These are phyloP conservation scores for Manis javanica DNA, from an alignment of 2,797 vertebrate species.

Conservation along the genomic window DNA sequence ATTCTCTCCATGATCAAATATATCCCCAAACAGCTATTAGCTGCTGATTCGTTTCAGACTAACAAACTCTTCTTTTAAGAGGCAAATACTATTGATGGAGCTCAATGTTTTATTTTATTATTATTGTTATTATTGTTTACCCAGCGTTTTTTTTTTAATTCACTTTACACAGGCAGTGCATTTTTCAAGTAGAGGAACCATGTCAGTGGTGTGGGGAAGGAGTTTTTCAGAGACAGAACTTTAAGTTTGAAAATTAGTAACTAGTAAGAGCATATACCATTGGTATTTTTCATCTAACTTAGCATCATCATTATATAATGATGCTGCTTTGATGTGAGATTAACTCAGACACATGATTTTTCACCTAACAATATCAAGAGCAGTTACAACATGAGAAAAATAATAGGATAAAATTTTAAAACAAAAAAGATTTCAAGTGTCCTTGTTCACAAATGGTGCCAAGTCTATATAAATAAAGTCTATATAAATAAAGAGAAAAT, in stretches of 20 bases:
- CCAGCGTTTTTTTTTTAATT: not conserved
- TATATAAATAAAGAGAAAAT: not conserved
- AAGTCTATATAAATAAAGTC: not conserved
- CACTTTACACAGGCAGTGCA: conserved; percentile 52
- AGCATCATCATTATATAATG: conserved; percentile 76
- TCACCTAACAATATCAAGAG: conserved; percentile 57
- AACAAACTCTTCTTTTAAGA: not conserved
- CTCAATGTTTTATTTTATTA: not conserved
- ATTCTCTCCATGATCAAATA: not conserved
- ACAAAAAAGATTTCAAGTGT: not conserved
- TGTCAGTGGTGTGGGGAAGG: conserved; percentile 69
- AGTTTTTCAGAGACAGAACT: conserved; percentile 77
- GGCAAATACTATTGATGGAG: not conserved
- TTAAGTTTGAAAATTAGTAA: conserved; percentile 81
- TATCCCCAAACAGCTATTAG: not conserved
- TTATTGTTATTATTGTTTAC: too few relatives aligned
- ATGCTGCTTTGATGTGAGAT: conserved; percentile 78
- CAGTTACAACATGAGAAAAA: conserved; percentile 24
- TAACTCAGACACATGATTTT: conserved; percentile 77
- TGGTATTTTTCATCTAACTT: conserved; percentile 82
- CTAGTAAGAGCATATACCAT: conserved; percentile 78
- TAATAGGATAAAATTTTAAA: not conserved
- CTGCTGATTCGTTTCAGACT: not conserved
- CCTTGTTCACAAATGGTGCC: not conserved
- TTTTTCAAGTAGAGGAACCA: conserved; percentile 75